Base-by-base conservation (phyloP, 2,113 vertebrate genomes). In the Oreotrochilus melanogaster region DNA sequence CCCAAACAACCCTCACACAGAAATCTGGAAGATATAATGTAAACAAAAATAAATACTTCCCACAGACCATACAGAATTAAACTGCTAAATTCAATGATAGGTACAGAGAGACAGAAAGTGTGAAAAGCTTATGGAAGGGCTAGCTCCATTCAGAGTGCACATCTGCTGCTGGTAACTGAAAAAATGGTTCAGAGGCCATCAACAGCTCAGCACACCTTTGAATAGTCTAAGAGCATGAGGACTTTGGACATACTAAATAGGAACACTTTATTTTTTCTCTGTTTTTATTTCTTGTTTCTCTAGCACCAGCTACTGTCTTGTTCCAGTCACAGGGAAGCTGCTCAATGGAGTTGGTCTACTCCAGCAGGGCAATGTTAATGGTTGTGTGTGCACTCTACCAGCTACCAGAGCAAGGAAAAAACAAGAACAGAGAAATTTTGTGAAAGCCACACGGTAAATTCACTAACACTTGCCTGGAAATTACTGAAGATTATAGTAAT, bases 381-480 rank as follows among this genome's bases (percentile, higher is more conserved):
- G 3, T 18, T n/a, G 5, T 31, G 25, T 17, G 15, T 30, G 12
- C 33, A 35, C 18, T 28, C 51, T 60, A 58, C 28, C 42, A 65
- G 27, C 23, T 86, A 18, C 0, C 0, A 0, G 11, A 84, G 10
- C n/a, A 71, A 51, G 18, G 10, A 6, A 83, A 78, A 10, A 76
- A 47, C 10, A 43, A 43, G 28, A 92, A 79, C 21, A 0, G 0
- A 2, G 39, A 56, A 95, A 90, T 13, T 24, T 1, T 58, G 51
- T 47, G 54, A 81, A 89, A 89, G 74, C 5, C 39, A 53, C 24
- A 48, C 7, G 4, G 18, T n/a, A 81, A 89, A 82, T 67, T 85
- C 72, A 90, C 6, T 11, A 57, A 13, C 0, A 0, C 14, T 5
- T 43, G 43, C 27, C 54, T 72, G 37, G 19, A 85, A 82, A 65